Percentiles rank a stretch among this genome's conserved stretches.
Conservation (phyloP, 2,888 invertebrate species). For the Microdon myrmicae region DNA sequence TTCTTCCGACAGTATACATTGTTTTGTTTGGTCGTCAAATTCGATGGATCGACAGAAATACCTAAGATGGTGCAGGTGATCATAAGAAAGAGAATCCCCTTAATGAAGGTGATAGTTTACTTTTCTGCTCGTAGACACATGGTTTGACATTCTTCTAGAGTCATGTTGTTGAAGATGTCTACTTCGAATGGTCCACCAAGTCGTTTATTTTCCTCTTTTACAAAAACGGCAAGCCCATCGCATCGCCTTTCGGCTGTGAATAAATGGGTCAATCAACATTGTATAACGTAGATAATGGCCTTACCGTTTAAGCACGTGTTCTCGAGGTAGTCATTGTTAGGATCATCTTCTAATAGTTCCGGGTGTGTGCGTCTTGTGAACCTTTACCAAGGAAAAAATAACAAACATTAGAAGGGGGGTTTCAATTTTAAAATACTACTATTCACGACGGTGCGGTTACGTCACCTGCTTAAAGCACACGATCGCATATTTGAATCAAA, state of each 20-base stretch:
- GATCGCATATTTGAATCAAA: conserved; percentile 81
- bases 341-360: conserved; percentile 84
- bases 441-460: not conserved
- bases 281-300: no score
- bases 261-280: not conserved
- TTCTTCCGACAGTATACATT: conserved; percentile 90
- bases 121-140: conserved; percentile 89
- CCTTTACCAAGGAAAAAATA: conserved; percentile 57
- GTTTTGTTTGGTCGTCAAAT: conserved; percentile 86
- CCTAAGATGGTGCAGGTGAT: conserved; percentile 61
- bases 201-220: conserved; percentile 89
- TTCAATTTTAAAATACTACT: no score
- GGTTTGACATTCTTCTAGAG: conserved; percentile 87
- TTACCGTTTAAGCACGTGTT: conserved; percentile 89
- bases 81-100: not conserved
- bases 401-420: not conserved
- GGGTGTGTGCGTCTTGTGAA: conserved; percentile 89
- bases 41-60: conserved; percentile 90
- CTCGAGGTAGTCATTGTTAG: conserved; percentile 89
- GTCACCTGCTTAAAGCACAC: conserved; percentile 77
- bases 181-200: conserved; percentile 89
- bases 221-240: conserved; percentile 86
- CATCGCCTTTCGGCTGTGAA: conserved; percentile 82
- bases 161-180: conserved; percentile 86
- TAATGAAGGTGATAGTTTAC: conserved; percentile 67